phyloP scores from a whole-genome alignment of 2,888 invertebrate species.

The Drosophila falleni region DNA sequence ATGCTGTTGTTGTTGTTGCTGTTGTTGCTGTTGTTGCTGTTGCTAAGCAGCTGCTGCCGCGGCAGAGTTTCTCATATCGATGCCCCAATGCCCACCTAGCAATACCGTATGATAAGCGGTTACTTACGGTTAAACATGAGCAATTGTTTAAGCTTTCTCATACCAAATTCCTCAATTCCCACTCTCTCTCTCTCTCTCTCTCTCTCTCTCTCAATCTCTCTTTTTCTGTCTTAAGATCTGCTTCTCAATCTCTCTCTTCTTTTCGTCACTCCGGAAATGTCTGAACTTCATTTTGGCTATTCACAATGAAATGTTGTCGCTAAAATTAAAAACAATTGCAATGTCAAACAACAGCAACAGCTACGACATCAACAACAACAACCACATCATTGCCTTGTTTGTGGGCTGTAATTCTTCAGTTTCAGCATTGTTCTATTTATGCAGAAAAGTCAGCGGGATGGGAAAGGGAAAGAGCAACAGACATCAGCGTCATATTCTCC shows the following conservation, averaged over 20 bases:
- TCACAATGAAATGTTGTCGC: conserved; percentile 61
- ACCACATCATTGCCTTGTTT: conserved; percentile 41
- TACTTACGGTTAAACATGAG: conserved; percentile 65
- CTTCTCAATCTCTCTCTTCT: conserved; percentile 6
- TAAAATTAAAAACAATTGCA: conserved; percentile 67
- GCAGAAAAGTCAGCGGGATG: conserved; percentile 31
- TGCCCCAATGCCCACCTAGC: conserved; percentile 40
- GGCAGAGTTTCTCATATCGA: conserved; percentile 53
- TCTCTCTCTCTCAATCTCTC: not conserved
- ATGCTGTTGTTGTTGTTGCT: conserved; percentile 60
- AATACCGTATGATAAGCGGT: conserved; percentile 74
- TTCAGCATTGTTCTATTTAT: conserved; percentile 69
- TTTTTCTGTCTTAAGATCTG: too few relatives aligned
- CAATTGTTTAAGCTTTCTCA: conserved; percentile 36
- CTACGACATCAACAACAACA: conserved; percentile 32
- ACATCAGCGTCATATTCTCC: conserved; percentile 75
- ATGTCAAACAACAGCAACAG: conserved; percentile 48
- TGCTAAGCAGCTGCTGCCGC: conserved; percentile 41
- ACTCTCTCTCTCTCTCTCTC: conserved; percentile 5
- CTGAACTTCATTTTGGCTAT: conserved; percentile 51
- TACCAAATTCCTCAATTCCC: conserved; percentile 3
- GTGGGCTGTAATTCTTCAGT: conserved; percentile 41
- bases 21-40: conserved; percentile 22
- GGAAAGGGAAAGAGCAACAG: conserved; percentile 17
- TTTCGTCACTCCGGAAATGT: conserved; percentile 63